Evolutionary conservation across 2,113 vertebrate species (phyloP).

Genomic region (Scopus umbretta): DNA sequence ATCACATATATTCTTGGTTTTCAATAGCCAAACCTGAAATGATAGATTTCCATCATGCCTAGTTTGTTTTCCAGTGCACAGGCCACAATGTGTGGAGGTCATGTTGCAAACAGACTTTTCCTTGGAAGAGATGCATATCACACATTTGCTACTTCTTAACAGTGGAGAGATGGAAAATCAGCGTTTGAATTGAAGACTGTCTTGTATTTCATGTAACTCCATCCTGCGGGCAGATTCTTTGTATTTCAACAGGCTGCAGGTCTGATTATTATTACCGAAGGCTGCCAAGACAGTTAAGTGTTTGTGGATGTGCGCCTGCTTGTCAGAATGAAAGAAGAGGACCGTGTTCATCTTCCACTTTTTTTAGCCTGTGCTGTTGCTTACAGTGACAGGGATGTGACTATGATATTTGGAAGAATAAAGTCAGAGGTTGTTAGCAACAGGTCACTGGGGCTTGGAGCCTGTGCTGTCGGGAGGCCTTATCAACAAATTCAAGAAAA

Average conservation of each 20-base stretch:
- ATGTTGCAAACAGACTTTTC: not conserved
- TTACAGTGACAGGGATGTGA: not conserved
- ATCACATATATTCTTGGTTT: not conserved
- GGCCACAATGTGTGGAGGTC: not conserved
- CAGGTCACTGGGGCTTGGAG: not conserved
- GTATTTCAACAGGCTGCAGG: not conserved
- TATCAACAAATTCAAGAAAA: not conserved
- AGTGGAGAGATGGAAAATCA: not conserved
- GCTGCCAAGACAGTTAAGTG: not conserved
- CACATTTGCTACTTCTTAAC: not conserved
- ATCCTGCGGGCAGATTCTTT: not conserved
- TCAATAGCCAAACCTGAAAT: not conserved
- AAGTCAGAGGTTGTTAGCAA: not conserved
- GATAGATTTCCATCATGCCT: not conserved
- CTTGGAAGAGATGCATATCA: not conserved
- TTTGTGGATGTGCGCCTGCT: not conserved
- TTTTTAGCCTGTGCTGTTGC: not conserved
- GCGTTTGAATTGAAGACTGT: not conserved
- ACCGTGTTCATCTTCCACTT: not conserved
- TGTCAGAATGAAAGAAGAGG: not conserved
- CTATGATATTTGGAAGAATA: not conserved
- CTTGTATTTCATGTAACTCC: constrained; percentile 10
- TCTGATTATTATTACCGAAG: not conserved
- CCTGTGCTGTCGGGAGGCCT: not conserved
- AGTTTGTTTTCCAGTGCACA: not conserved